These are phyloP conservation scores for Sakesphorus luctuosus DNA, from an alignment of 2,113 vertebrate genomes.

Conservation along the genomic window DNA sequence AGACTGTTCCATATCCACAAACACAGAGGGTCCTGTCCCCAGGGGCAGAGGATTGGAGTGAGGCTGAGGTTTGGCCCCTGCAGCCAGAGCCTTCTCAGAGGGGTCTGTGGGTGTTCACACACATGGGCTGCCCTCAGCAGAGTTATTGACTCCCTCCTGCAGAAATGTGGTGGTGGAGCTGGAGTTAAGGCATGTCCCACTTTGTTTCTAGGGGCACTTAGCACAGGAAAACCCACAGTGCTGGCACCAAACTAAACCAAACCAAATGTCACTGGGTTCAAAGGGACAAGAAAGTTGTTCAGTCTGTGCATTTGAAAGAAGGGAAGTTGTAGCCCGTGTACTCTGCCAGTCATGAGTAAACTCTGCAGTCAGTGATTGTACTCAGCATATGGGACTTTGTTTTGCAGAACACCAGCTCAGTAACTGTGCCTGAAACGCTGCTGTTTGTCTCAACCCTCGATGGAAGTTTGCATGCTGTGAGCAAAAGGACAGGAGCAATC, in stretches of 20 bases:
- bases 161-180: neutral
- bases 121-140: neutral
- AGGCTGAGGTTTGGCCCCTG: neutral
- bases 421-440: slow-evolving; percentile 92
- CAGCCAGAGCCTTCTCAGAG: neutral
- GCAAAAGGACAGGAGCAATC: slow-evolving; percentile 93
- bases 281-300: neutral
- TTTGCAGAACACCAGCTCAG: slow-evolving; percentile 83
- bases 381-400: neutral
- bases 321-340: neutral
- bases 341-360: neutral
- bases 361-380: neutral
- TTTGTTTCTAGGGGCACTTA: neutral
- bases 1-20: neutral
- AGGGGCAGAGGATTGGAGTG: neutral
- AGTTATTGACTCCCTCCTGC: neutral
- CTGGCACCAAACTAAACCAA: neutral
- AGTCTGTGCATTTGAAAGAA: neutral
- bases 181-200: neutral
- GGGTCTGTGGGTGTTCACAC: neutral
- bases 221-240: neutral
- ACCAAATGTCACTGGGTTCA: neutral
- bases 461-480: slow-evolving; percentile 95
- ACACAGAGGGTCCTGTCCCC: fast-evolving
- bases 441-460: slow-evolving; percentile 97